Evolutionary conservation across 1,140 invertebrate species (phyloP).

Genomic region (Drosophila hydei): DNA sequence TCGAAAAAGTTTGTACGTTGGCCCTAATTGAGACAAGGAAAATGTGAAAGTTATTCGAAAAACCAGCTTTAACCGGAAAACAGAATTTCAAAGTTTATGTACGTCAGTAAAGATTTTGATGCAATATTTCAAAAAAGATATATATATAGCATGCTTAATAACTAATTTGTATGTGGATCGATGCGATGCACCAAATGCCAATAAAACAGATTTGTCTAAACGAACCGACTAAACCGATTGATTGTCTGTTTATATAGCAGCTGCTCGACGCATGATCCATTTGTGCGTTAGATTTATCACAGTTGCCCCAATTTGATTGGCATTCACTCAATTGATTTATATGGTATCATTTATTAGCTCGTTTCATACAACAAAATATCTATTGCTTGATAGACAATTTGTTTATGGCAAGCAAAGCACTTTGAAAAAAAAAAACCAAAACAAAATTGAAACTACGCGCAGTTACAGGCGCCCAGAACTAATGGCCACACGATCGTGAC

Average conservation of each 20-base stretch:
- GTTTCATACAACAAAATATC: slow-evolving; percentile 44
- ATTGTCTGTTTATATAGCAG: slow-evolving; percentile 43
- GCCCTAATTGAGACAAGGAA: not conserved
- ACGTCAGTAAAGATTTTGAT: too few species aligned
- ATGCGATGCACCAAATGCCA: slow-evolving; percentile 41
- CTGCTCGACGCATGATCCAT: slow-evolving; percentile 41
- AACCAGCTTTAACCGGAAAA: too few species aligned
- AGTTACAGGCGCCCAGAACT: slow-evolving; percentile 24
- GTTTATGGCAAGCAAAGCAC: slow-evolving; percentile 48
- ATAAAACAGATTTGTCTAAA: slow-evolving; percentile 61
- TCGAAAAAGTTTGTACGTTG: not conserved
- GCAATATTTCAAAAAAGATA: too few species aligned
- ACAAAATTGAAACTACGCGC: slow-evolving; percentile 35
- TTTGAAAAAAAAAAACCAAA: not conserved
- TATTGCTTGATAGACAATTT: slow-evolving; percentile 71
- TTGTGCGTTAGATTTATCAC: slow-evolving; percentile 71
- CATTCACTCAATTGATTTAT: slow-evolving; percentile 80
- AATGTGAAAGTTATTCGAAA: not conserved
- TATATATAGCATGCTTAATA: not conserved
- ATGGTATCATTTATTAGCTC: slow-evolving; percentile 73
- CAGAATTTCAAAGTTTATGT: too few species aligned
- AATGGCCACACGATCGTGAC: slow-evolving; percentile 40
- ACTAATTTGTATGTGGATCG: slow-evolving; percentile 10
- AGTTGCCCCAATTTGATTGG: slow-evolving; percentile 75
- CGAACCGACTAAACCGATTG: slow-evolving; percentile 35